phyloP scores from a whole-genome alignment of 2,797 vertebrate species.

The Gymnopithys bicolor region DNA sequence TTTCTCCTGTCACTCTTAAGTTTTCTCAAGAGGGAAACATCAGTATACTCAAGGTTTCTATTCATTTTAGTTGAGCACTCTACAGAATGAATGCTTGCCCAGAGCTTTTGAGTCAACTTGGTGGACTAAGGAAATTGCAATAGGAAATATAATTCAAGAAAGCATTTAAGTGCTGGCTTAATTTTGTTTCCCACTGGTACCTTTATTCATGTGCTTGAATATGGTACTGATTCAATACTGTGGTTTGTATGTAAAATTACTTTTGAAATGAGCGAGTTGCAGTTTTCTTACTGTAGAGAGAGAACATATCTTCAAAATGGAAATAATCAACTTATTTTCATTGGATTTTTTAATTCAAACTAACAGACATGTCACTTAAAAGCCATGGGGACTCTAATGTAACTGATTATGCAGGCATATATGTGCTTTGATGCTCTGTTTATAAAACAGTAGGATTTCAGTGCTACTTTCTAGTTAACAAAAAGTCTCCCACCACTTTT shows the following conservation, averaged over 20 bases:
- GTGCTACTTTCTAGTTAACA: background rate
- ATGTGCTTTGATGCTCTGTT: background rate
- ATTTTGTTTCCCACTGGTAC: slow-evolving; percentile 4
- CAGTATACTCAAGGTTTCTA: background rate
- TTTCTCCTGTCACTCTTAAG: background rate
- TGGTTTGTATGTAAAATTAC: background rate
- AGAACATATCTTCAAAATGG: background rate
- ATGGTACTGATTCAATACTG: background rate
- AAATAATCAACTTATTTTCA: background rate
- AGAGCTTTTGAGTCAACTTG: background rate
- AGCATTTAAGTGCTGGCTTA: slow-evolving; percentile 3
- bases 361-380: background rate
- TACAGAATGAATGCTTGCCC: background rate
- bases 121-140: background rate
- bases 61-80: background rate
- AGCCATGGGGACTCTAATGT: background rate
- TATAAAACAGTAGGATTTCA: background rate
- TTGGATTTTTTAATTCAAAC: background rate
- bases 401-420: background rate
- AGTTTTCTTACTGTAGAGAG: background rate
- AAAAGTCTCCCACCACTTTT: background rate
- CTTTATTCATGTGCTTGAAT: background rate
- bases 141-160: background rate
- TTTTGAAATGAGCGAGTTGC: background rate
- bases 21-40: background rate